Base-by-base conservation (phyloP, 2,797 vertebrate species). In the Tenualosa thibaudeaui region DNA sequence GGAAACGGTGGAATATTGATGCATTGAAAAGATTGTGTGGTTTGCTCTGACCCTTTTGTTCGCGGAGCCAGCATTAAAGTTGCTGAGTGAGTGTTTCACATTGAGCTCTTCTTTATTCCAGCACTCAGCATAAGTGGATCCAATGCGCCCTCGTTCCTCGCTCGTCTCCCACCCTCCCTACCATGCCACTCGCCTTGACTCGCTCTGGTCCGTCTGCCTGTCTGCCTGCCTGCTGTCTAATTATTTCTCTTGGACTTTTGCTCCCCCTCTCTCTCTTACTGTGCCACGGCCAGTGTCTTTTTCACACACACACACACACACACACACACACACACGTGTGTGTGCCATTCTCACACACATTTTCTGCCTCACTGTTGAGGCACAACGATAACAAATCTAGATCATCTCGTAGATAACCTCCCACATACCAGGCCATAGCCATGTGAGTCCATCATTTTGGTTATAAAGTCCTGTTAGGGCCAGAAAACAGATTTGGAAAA, bases 1-100 rank as follows among this genome's bases (percentile, higher is more conserved):
- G 86, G 89, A 90, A 90, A 7, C 87, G 89, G 81, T 87, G 89
- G 83, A 89, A 92, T 93, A 91, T 92, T 86, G 91, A 93, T 92
- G 91, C 84, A 83, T 89, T 88, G 90, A 91, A 91, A 88, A 88
- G 89, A 95, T 91, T 92, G 89, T 83, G 89, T 89, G 89, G 86
- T 92, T 89, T 91, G 90, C 91, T 91, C 88, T 93, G 91, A 94
- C 90, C 91, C 85, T 85, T 90, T 90, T 91, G 91, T 92, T 92
- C 83, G 86, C 89, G 13, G 85, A 86, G 91, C 91, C 91, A 91
- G 92, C 92, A 89, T 87, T 91, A 92, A 93, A 94, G 90, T 90
- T 93, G 94, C 94, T 94, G 94, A 94, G 90, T 84, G 90, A 90
- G 90, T 89, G 62, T 84, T 94, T 94, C 85, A 84, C 89, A 87